Percentiles rank a stretch among this genome's conserved stretches.
These are phyloP conservation scores for Sinocyclocheilus anophthalmus DNA, from an alignment of 2,113 vertebrate species.

Conservation along the genomic window DNA sequence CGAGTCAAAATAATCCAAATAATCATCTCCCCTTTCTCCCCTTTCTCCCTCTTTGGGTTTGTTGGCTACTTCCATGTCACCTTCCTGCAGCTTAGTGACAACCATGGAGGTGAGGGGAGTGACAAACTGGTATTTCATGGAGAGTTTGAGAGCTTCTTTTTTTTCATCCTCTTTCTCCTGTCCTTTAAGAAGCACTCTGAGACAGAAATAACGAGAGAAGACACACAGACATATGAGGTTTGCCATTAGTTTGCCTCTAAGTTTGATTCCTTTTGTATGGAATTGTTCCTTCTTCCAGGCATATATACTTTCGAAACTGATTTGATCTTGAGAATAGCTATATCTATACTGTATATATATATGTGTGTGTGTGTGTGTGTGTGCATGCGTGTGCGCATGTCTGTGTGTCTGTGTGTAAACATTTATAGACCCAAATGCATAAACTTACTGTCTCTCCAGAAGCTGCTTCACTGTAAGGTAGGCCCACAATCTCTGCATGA, in stretches of 20 bases:
- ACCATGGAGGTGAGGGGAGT: slow-evolving; percentile 86
- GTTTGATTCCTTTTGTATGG: not conserved
- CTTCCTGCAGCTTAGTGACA: slow-evolving; percentile 87
- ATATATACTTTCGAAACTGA: not conserved
- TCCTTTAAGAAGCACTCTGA: slow-evolving; percentile 77
- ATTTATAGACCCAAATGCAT: no score
- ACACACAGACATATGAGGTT: not conserved
- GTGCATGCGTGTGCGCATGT: no score
- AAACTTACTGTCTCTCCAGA: slow-evolving; percentile 84
- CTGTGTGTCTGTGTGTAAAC: no score
- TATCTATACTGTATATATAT: no score
- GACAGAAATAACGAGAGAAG: not conserved
- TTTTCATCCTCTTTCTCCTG: slow-evolving; percentile 81
- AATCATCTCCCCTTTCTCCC: no score
- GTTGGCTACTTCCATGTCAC: slow-evolving; percentile 78
- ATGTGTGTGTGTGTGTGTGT: no score
- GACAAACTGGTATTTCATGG: slow-evolving; percentile 80
- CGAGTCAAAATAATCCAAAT: no score
- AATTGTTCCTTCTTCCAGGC: not conserved
- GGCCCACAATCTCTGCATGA: slow-evolving; percentile 89
- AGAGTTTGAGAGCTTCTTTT: slow-evolving; percentile 79
- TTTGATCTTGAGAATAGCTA: no score
- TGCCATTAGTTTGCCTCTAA: not conserved
- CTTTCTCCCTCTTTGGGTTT: slow-evolving; percentile 83
- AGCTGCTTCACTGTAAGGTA: slow-evolving; percentile 94